Evolutionary conservation across 2,888 invertebrate species (phyloP).

Genomic region (Crepidodera aurea): DNA sequence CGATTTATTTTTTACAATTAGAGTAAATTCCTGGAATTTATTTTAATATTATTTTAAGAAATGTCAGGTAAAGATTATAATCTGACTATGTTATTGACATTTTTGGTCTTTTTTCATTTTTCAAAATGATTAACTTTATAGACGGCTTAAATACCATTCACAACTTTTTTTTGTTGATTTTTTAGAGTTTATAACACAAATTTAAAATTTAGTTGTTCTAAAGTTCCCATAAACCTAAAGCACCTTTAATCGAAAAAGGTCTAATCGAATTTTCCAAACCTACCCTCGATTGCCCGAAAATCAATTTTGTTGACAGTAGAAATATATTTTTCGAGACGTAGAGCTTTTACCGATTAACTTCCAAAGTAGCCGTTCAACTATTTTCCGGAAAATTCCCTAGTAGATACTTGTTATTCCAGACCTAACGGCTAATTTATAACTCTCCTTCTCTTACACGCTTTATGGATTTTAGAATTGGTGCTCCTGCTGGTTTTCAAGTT

Average conservation of each 20-base stretch:
- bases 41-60: not conserved
- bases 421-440: slow-evolving; percentile 31
- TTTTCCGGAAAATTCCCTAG: slow-evolving; percentile 21
- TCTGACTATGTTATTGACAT: too few relatives aligned
- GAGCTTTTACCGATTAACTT: slow-evolving; percentile 19
- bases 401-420: slow-evolving; percentile 33
- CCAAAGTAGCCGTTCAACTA: slow-evolving; percentile 22
- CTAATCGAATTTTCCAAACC: not conserved
- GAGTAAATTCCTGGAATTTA: not conserved
- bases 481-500: not conserved
- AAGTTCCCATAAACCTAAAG: too few relatives aligned
- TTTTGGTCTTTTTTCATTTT: too few relatives aligned
- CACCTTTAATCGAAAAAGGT: not conserved
- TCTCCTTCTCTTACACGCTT: slow-evolving; percentile 24
- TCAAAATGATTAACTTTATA: too few relatives aligned
- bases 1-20: not conserved
- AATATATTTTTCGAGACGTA: not conserved
- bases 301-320: slow-evolving; percentile 6
- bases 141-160: too few relatives aligned
- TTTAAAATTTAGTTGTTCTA: too few relatives aligned
- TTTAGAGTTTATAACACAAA: too few relatives aligned
- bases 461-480: slow-evolving; percentile 20
- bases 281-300: not conserved
- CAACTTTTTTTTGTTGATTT: too few relatives aligned
- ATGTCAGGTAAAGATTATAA: too few relatives aligned